Base-by-base conservation (phyloP, 2,888 invertebrate species). In the Scrobipalpa costella region DNA sequence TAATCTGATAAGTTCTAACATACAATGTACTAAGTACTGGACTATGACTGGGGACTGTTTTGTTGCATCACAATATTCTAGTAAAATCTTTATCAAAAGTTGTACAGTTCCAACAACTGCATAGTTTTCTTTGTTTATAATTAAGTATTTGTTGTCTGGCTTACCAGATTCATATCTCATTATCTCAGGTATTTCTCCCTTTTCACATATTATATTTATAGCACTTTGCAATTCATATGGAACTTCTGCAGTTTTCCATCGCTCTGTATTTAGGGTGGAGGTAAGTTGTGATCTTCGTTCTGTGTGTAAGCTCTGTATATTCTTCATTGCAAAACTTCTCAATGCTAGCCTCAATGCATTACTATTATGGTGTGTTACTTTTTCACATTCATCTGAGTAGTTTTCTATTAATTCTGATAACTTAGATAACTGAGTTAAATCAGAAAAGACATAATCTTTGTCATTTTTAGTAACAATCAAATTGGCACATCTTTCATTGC, bases 241-340 rank as follows among this genome's bases (percentile, higher is more conserved):
- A 61, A 99, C 97, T 76, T 98, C 98, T 5, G 98, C 96, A 73
- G 96, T 94, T 78, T 96, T 97, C 99, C 99, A 99, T 66, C 96
- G 92, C 85, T 99, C 99, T 68, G 94, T 94, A 80, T 98, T 98
- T 55, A 99, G 90, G 44, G 98, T 93, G 67, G 96, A 85, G 50
- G 95, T 95, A 62, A 99, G 88, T 84, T 98, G 98, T 61, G 94
- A 94, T 84, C 97, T 96, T 57, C 97, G 93, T 77, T 98, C 97
- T 49, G 94, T 93, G 85, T 99, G 99, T 83, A 99, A 97, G 76
- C 95, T 94, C 78, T 96, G 96, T 61, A 98, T 96, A 87, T 98
- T 98, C 78, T 96, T 96, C 79, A 95, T 96, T 0, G 98, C 97
- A 93, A 98, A 95, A 67, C 95, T 95, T 84, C 97, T 96, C 66